Percentiles rank a stretch among this genome's conserved stretches.
These are phyloP conservation scores for Rhinogobius similis DNA, from an alignment of 2,113 vertebrate species.

Conservation along the genomic window DNA sequence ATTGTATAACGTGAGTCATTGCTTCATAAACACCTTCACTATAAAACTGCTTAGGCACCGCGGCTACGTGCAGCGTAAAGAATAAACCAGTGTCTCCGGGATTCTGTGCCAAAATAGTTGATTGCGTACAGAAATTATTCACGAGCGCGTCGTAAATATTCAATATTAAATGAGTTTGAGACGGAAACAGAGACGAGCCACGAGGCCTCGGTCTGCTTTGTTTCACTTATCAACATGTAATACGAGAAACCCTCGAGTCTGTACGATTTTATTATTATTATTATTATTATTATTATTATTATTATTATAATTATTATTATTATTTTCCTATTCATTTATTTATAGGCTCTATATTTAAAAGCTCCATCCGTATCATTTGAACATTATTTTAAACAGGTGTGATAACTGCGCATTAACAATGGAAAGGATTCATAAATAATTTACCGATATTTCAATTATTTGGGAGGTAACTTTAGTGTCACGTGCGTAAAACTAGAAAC, in stretches of 20 bases:
- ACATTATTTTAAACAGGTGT: neutral
- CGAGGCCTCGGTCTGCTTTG: too few species aligned
- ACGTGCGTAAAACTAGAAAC: neutral
- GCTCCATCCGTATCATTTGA: too few species aligned
- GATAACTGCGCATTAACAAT: neutral
- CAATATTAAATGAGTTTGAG: constrained; percentile 59
- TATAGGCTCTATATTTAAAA: too few species aligned
- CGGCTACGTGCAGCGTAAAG: constrained; percentile 29
- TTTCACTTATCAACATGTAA: too few species aligned
- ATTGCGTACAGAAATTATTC: constrained; percentile 70
- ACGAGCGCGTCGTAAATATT: constrained; percentile 68
- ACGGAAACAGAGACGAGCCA: neutral
- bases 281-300: neutral
- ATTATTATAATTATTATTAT: neutral
- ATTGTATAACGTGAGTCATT: too few species aligned
- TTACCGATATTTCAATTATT: neutral
- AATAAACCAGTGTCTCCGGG: too few species aligned
- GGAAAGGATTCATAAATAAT: constrained; percentile 6
- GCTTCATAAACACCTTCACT: too few species aligned
- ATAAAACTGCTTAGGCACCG: too few species aligned
- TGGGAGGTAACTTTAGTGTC: neutral
- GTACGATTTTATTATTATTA: neutral
- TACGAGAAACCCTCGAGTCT: too few species aligned
- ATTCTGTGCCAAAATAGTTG: constrained; percentile 61
- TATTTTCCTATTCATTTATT: neutral